phyloP scores from a whole-genome alignment of 2,113 vertebrate species.

The Perca schrenkii region DNA sequence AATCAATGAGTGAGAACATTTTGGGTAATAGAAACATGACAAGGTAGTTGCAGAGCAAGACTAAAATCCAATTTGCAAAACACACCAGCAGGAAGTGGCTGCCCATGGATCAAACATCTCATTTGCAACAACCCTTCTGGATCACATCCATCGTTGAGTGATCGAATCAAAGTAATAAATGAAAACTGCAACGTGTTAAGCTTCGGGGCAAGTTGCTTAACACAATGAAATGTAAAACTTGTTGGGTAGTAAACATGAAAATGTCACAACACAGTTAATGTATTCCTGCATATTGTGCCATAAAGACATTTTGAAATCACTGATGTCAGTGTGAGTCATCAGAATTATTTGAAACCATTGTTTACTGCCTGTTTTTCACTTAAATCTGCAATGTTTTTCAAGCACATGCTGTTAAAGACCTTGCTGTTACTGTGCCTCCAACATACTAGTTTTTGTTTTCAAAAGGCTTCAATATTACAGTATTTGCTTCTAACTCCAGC shows the following conservation, averaged over 20 bases:
- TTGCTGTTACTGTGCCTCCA: neutral
- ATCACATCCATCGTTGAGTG: constrained; percentile 32
- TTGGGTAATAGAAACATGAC: constrained; percentile 56
- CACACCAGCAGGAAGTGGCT: constrained; percentile 44
- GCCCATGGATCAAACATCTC: constrained; percentile 60
- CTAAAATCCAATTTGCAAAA: constrained; percentile 67
- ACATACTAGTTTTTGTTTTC: neutral
- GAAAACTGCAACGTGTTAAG: constrained; percentile 35
- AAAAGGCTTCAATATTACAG: neutral
- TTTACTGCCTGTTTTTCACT: constrained; percentile 4
- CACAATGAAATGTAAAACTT: constrained; percentile 42
- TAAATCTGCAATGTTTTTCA: neutral
- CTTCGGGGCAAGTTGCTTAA: constrained; percentile 16
- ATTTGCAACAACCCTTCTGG: constrained; percentile 40
- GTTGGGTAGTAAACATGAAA: constrained; percentile 28
- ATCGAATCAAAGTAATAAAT: constrained; percentile 53
- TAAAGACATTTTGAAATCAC: constrained; percentile 16
- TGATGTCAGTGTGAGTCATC: neutral
- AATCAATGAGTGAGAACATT: constrained; percentile 54
- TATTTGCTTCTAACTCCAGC: neutral
- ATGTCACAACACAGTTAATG: constrained; percentile 29
- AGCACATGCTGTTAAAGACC: neutral
- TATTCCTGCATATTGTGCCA: constrained; percentile 17
- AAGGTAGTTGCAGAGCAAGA: constrained; percentile 26
- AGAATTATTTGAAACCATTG: neutral